Percentiles rank a stretch among this genome's conserved stretches.
Conservation (phyloP, 2,113 vertebrate species). For the Mus pahari region DNA sequence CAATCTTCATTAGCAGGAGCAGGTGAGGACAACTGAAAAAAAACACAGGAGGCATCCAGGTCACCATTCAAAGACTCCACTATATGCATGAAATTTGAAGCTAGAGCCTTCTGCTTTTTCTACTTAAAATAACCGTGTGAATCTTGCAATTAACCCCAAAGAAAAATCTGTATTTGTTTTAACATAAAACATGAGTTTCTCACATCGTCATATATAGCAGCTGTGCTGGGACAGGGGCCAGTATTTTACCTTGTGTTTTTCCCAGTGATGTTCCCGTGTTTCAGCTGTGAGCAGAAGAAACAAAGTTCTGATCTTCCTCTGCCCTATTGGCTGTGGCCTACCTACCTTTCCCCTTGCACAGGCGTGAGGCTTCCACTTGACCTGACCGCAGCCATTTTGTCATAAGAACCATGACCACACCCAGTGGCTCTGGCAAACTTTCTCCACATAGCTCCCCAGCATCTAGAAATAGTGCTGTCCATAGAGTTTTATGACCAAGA, state of each 20-base stretch:
- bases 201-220: not conserved
- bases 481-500: not conserved
- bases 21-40: not conserved
- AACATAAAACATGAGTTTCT: not conserved
- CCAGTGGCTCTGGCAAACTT: not conserved
- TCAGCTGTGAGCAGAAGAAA: not conserved
- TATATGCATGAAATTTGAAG: not conserved
- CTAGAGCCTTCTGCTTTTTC: not conserved
- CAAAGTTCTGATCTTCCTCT: not conserved
- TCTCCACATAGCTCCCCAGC: not conserved
- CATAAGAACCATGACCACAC: not conserved
- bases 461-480: not conserved
- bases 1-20: not conserved
- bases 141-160: slow-evolving; percentile 18
- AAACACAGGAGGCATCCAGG: not conserved
- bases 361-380: not conserved
- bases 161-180: slow-evolving; percentile 43
- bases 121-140: not conserved
- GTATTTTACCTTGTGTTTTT: not conserved
- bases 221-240: not conserved
- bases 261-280: not conserved
- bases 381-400: not conserved
- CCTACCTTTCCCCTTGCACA: not conserved
- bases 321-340: not conserved
- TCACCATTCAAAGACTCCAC: not conserved